These are phyloP conservation scores for Onychomys leucogaster DNA, from an alignment of 2,797 vertebrate species.

Conservation along the genomic window DNA sequence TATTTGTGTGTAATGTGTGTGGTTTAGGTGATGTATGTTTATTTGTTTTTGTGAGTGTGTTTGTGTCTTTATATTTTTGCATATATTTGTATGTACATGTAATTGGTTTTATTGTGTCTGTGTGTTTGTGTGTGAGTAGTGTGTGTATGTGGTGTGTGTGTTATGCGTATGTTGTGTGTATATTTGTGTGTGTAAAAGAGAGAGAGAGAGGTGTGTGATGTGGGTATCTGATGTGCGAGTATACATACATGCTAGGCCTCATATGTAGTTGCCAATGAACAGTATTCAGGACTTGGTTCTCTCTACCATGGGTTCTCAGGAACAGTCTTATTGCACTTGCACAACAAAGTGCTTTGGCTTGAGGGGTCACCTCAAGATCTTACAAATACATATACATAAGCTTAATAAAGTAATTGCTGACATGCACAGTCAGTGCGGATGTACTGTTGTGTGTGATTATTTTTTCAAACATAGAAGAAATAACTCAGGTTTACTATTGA, in stretches of 20 bases:
- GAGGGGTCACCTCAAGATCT: neutral
- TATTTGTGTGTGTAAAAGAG: no score
- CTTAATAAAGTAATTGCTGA: neutral
- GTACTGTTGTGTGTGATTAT: neutral
- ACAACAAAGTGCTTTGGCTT: neutral
- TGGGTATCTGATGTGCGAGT: neutral
- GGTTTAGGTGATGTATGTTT: no score
- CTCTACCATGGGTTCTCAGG: no score
- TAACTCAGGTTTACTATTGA: neutral
- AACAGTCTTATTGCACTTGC: neutral
- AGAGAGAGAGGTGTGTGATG: no score
- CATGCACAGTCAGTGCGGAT: neutral
- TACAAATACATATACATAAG: neutral
- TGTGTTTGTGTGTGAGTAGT: no score
- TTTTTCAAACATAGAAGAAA: conserved; percentile 19
- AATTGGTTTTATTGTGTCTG: no score
- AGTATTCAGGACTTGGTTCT: neutral
- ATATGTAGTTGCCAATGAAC: neutral
- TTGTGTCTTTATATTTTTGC: no score
- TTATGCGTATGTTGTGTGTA: no score
- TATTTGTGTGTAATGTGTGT: neutral
- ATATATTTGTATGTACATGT: no score
- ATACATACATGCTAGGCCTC: no score
- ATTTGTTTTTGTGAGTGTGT: no score
- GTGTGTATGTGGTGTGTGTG: no score